Evolutionary conservation across 2,113 vertebrate genomes (phyloP).

Genomic region (Myotis brandtii): DNA sequence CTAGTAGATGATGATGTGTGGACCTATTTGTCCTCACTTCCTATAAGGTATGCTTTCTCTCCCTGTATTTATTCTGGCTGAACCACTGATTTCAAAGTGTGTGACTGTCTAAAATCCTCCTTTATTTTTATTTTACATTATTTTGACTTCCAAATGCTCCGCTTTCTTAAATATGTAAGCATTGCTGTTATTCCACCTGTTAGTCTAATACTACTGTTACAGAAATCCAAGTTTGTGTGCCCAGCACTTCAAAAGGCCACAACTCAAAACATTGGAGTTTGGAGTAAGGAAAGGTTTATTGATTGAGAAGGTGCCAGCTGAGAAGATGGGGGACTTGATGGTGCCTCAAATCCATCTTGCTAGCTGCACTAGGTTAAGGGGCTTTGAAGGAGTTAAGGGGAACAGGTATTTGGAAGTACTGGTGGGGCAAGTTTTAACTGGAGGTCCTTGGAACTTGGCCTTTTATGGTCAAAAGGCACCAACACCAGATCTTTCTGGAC

Average conservation of each 20-base stretch:
- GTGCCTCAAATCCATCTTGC: not conserved
- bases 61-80: not conserved
- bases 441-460: not conserved
- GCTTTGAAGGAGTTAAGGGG: not conserved
- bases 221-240: not conserved
- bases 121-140: not conserved
- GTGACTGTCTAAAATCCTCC: not conserved
- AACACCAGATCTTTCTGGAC: not conserved
- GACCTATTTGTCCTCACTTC: not conserved
- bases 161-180: not conserved
- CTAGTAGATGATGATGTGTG: not conserved
- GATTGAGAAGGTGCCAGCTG: not conserved
- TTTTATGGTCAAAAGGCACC: not conserved
- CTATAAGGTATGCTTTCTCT: not conserved
- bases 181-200: not conserved
- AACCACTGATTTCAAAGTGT: not conserved
- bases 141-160: not conserved
- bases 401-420: not conserved
- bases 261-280: not conserved
- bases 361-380: not conserved
- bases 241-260: not conserved
- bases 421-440: not conserved
- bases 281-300: not conserved
- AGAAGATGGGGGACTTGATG: not conserved
- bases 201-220: not conserved